Percentiles rank a stretch among this genome's conserved stretches.
Conservation (phyloP, 1,140 invertebrate species). For the Eubasilissa regina region DNA sequence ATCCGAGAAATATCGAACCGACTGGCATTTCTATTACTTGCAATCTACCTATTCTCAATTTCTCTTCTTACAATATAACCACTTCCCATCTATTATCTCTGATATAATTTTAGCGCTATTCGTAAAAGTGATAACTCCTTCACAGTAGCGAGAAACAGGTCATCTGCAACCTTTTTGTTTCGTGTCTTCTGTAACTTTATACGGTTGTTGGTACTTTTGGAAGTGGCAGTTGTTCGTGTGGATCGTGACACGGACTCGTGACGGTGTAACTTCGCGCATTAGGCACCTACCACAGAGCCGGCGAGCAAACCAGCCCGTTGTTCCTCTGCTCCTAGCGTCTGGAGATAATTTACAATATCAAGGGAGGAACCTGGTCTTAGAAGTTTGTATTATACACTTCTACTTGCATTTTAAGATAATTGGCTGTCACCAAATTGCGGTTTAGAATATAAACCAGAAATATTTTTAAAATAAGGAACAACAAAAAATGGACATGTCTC, state of each 20-base stretch:
- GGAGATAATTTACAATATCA: conserved; percentile 1
- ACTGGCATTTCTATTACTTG: too few species aligned
- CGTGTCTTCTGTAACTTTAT: background rate
- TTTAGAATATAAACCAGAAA: too few species aligned
- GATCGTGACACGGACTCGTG: conserved; percentile 35
- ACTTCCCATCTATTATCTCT: background rate
- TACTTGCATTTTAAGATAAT: too few species aligned
- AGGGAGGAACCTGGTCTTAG: background rate
- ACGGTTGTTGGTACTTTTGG: background rate
- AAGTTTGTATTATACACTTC: too few species aligned
- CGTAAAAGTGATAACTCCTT: background rate
- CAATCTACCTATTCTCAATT: too few species aligned
- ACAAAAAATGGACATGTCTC: too few species aligned
- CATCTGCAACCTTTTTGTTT: background rate
- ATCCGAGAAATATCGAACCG: too few species aligned
- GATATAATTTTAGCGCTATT: background rate
- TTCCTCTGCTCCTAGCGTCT: background rate
- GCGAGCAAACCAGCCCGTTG: background rate
- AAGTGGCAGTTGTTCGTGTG: background rate
- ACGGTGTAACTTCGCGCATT: conserved; percentile 1
- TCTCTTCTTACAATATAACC: background rate
- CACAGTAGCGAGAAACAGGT: background rate
- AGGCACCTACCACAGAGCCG: conserved; percentile 34
- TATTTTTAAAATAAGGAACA: too few species aligned
- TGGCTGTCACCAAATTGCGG: too few species aligned